phyloP scores from a whole-genome alignment of 2,888 invertebrate species.

The Dicranocentrus wangi region DNA sequence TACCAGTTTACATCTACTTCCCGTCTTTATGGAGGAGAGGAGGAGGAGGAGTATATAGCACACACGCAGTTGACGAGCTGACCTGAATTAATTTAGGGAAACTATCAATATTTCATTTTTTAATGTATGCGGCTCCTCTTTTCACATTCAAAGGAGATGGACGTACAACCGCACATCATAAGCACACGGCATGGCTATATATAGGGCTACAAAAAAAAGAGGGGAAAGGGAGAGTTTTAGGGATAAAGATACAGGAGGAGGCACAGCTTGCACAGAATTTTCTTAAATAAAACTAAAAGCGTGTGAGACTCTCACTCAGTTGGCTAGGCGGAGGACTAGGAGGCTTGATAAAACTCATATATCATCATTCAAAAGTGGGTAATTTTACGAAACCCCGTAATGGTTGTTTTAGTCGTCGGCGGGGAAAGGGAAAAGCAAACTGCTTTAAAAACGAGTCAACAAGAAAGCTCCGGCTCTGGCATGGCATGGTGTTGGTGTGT shows the following conservation, averaged over 20 bases:
- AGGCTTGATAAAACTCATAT: conserved; percentile 51
- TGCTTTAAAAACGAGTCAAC: conserved; percentile 25
- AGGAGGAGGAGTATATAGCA: conserved; percentile 12
- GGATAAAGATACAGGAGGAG: not conserved
- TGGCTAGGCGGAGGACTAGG: not conserved
- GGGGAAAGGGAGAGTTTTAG: no score
- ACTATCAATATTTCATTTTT: conserved; percentile 42
- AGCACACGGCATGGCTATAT: no score
- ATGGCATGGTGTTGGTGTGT: no score
- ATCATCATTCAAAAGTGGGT: conserved; percentile 59
- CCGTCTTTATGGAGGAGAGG: no score
- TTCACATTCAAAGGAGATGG: no score
- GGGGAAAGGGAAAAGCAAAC: not conserved
- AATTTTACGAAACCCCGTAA: conserved; percentile 60
- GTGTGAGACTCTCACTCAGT: conserved; percentile 21
- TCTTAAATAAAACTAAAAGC: conserved; percentile 1
- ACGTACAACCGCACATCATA: no score
- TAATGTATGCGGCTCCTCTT: not conserved
- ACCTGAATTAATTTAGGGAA: conserved; percentile 50
- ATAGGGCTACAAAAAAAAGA: no score
- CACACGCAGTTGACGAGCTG: no score
- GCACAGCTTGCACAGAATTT: conserved; percentile 17
- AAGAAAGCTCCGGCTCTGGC: no score
- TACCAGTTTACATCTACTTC: no score
- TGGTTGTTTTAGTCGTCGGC: conserved; percentile 41